These are phyloP conservation scores for Fabriciana adippe DNA, from an alignment of 2,888 invertebrate genomes.

Conservation along the genomic window DNA sequence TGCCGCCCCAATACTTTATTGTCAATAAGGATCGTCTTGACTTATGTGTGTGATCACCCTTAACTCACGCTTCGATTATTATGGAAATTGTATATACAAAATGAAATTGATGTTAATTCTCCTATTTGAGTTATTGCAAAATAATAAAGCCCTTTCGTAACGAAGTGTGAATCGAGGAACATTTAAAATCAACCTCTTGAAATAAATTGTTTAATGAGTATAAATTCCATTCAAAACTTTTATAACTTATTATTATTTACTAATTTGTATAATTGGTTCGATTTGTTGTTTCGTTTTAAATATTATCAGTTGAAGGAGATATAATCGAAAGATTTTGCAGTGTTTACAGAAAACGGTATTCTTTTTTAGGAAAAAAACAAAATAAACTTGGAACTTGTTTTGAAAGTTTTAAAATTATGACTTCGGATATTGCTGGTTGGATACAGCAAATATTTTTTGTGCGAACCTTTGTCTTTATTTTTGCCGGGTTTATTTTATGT, in stretches of 20 bases:
- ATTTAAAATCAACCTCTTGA: constrained; percentile 22
- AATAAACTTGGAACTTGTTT: constrained; percentile 25
- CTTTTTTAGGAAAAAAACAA: constrained; percentile 18
- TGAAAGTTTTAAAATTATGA: constrained; percentile 27
- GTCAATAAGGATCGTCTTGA: constrained; percentile 12
- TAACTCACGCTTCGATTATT: constrained; percentile 66
- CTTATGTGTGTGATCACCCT: constrained; percentile 29
- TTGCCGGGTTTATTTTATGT: constrained; percentile 4
- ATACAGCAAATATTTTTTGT: constrained; percentile 20
- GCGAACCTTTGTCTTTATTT: constrained; percentile 7
- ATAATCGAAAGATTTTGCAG: neutral
- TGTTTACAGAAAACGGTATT: constrained; percentile 14
- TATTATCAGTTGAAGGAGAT: neutral
- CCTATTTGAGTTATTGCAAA: constrained; percentile 56
- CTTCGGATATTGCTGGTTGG: constrained; percentile 22
- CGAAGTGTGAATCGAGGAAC: constrained; percentile 24
- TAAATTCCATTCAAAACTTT: constrained; percentile 17
- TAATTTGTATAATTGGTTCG: neutral
- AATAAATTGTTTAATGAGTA: constrained; percentile 28
- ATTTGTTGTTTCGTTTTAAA: neutral
- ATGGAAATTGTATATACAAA: constrained; percentile 63
- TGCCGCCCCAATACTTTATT: constrained; percentile 14
- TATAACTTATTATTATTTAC: neutral
- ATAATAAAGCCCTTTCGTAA: constrained; percentile 57
- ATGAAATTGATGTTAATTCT: constrained; percentile 72